Evolutionary conservation across 1,140 invertebrate species (phyloP).

Genomic region (Dendroctonus ponderosae): DNA sequence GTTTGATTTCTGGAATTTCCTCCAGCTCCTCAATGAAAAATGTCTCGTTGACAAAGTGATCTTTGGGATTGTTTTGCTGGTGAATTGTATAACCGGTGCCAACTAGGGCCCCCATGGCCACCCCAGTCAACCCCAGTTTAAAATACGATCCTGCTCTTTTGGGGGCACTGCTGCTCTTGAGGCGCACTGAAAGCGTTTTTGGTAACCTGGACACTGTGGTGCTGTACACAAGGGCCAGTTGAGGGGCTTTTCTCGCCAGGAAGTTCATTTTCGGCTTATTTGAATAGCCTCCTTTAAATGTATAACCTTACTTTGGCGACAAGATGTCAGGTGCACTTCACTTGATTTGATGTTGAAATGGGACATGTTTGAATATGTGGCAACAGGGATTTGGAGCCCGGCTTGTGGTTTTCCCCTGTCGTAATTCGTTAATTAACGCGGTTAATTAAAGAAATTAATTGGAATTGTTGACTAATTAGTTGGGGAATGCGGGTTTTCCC

Average conservation of each 20-base stretch:
- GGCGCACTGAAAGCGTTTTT: constrained; percentile 3
- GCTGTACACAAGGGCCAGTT: not conserved
- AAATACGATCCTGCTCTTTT: constrained; percentile 38
- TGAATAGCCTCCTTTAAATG: too few relatives aligned
- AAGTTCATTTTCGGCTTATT: constrained; percentile 13
- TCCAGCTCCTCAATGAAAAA: constrained; percentile 53
- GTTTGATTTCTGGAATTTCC: constrained; percentile 53
- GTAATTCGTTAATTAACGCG: too few relatives aligned
- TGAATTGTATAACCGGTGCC: constrained; percentile 55
- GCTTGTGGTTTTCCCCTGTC: too few relatives aligned
- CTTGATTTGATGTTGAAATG: too few relatives aligned
- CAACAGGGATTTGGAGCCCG: too few relatives aligned
- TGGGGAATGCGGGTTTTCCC: too few relatives aligned
- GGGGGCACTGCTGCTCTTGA: constrained; percentile 7
- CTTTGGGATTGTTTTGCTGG: constrained; percentile 49
- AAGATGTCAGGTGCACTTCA: too few relatives aligned
- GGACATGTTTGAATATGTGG: too few relatives aligned
- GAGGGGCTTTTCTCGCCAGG: constrained; percentile 13
- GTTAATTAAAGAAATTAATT: too few relatives aligned
- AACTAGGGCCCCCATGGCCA: constrained; percentile 54
- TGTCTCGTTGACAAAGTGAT: constrained; percentile 53
- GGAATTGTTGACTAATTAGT: too few relatives aligned
- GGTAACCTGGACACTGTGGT: not conserved
- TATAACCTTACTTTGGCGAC: too few relatives aligned
- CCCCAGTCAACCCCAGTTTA: constrained; percentile 55